These are phyloP conservation scores for Drosophila trapezifrons DNA, from an alignment of 1,140 invertebrate species.

Conservation along the genomic window DNA sequence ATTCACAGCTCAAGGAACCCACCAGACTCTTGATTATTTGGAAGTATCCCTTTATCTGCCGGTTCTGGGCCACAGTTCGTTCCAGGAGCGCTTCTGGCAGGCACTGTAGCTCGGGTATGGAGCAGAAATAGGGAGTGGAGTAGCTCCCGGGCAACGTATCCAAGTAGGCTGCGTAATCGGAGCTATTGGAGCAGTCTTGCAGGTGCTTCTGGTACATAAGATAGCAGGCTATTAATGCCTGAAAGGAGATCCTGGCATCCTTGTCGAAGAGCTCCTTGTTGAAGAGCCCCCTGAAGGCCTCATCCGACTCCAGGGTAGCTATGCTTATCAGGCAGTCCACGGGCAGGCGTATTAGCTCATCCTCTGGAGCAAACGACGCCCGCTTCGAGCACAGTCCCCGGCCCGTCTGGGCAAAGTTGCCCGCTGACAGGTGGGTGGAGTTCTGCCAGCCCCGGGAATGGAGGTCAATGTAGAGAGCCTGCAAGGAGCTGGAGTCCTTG, in stretches of 20 bases:
- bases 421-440: conserved; percentile 47
- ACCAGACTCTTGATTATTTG: conserved; percentile 47
- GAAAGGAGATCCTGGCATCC: conserved; percentile 83
- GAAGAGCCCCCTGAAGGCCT: conserved; percentile 65
- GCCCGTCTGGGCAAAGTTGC: conserved; percentile 54
- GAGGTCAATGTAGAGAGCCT: conserved; percentile 57
- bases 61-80: conserved; percentile 71
- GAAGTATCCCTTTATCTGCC: conserved; percentile 70
- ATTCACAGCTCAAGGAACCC: conserved; percentile 48
- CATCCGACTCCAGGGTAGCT: conserved; percentile 65
- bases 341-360: conserved; percentile 70
- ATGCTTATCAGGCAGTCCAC: conserved; percentile 65
- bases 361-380: conserved; percentile 26
- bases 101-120: conserved; percentile 79
- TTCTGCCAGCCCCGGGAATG: conserved; percentile 65
- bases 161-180: conserved; percentile 85
- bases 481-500: conserved; percentile 13
- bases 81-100: conserved; percentile 81
- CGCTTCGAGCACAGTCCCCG: conserved; percentile 73
- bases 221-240: conserved; percentile 87
- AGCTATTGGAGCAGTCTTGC: conserved; percentile 60
- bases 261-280: conserved; percentile 50
- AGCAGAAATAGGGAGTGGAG: conserved; percentile 85
- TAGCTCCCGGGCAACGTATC: conserved; percentile 86
- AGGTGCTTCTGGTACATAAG: conserved; percentile 86